Evolutionary conservation across 2,113 vertebrate genomes (phyloP), one percentile per base, ranked within the genome.

Genomic region (Dasyurus viverrinus): DNA sequence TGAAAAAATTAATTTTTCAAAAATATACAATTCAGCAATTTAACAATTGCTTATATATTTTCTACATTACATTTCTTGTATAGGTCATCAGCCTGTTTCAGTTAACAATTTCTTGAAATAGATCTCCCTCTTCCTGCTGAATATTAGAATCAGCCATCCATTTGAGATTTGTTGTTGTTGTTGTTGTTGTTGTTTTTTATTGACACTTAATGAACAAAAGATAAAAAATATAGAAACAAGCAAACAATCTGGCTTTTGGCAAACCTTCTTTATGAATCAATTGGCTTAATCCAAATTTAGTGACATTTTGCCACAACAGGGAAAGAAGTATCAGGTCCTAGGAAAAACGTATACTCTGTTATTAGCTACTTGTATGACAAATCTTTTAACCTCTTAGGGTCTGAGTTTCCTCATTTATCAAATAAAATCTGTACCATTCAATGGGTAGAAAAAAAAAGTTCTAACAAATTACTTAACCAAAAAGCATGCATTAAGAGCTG

Each of bases 21-120:
- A 97, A 96, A 42, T 0, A 27, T 68, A 89, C 1, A 93, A 94
- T 94, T 92, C 46, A 93, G 23, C 22, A 93, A 97, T 9, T 7
- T 10, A 53, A 36, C 54, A 68, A 36, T 19, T 93, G 48, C 26
- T 30, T 91, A 2, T 11, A 91, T 89, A 42, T 47, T n/a, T 26
- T 23, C 42, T 89, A 92, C 36, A 90, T 93, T n/a, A 16, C 9
- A 55, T 96, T 96, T 96, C 47, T 5, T 36, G 84, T n/a, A 92
- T 60, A 54, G 89, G 8, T 27, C 53, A 93, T 55, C 27, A 30
- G 0, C 0, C 0, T 25, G 50, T 93, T 50, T 91, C 91, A 16
- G 27, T 93, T 95, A 92, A 93, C 6, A 92, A 46, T 60, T 95
- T n/a, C 22, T 10, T 92, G 27, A 36, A 91, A 19, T 2, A 0